Conservation (phyloP, 2,113 vertebrate genomes). For the Leptocoma aspasia region DNA sequence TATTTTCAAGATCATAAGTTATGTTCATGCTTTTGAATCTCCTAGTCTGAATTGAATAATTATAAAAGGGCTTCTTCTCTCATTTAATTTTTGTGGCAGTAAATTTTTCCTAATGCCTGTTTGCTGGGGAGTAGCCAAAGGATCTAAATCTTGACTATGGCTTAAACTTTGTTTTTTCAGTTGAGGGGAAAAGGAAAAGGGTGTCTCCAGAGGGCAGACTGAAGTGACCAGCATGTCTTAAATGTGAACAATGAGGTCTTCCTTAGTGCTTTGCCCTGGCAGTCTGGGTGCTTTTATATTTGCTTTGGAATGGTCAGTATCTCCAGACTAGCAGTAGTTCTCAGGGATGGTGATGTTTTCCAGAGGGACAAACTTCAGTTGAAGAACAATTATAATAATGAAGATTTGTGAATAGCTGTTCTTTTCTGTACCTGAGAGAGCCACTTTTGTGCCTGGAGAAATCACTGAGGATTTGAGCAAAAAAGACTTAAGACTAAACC, state of each 20-base stretch:
- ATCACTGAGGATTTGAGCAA: neutral
- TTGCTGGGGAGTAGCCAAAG: neutral
- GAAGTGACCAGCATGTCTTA: neutral
- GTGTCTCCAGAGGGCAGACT: neutral
- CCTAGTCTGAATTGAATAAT: neutral
- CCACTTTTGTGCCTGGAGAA: neutral
- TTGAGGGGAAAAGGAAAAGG: neutral
- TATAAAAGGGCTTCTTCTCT: neutral
- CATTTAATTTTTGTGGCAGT: neutral
- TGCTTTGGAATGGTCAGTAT: neutral
- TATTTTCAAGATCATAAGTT: neutral
- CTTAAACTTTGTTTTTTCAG: neutral
- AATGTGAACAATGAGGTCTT: neutral
- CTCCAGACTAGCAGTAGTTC: neutral
- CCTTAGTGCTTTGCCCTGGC: neutral
- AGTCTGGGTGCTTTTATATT: neutral
- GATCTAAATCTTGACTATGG: neutral
- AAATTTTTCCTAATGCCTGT: neutral
- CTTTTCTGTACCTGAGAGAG: neutral
- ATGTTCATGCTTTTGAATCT: neutral
- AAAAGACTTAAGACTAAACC: neutral
- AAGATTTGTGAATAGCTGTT: neutral
- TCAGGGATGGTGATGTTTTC: neutral
- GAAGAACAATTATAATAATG: neutral
- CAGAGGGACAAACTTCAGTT: neutral